These are phyloP conservation scores for Epistrophe grossulariae DNA, from an alignment of 2,888 invertebrate species.

Conservation along the genomic window DNA sequence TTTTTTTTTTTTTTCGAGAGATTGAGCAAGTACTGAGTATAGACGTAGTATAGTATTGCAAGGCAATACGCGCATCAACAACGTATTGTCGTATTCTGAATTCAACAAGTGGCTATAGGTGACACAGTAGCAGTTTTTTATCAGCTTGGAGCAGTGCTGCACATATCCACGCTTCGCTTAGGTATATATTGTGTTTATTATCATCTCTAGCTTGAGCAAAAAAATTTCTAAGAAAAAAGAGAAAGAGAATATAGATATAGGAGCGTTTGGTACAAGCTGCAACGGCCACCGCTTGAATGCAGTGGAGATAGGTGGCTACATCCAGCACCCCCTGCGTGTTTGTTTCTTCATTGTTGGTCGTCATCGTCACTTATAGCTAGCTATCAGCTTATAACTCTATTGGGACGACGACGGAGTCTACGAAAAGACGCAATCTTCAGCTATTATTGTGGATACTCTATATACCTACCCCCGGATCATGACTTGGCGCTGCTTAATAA, in stretches of 20 bases:
- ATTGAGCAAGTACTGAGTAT: slow-evolving; percentile 52
- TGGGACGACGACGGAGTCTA: slow-evolving; percentile 24
- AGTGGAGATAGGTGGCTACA: slow-evolving; percentile 11
- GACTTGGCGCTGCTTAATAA: slow-evolving; percentile 56
- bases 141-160: slow-evolving; percentile 36
- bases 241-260: neutral
- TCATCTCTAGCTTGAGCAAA: neutral
- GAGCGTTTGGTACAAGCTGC: neutral
- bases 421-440: slow-evolving; percentile 53
- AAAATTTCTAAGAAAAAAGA: neutral
- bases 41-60: slow-evolving; percentile 49
- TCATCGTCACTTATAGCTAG: slow-evolving; percentile 8
- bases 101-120: slow-evolving; percentile 72
- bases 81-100: slow-evolving; percentile 48
- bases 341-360: neutral
- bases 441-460: slow-evolving; percentile 40
- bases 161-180: slow-evolving; percentile 38
- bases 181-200: neutral
- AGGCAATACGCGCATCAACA: slow-evolving; percentile 56
- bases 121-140: slow-evolving; percentile 33
- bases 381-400: neutral
- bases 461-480: slow-evolving; percentile 9
- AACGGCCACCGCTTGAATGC: neutral
- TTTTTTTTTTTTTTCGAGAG: slow-evolving; percentile 16
- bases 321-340: neutral